These are phyloP conservation scores for Crocodylus rhombifer DNA, from an alignment of 2,797 vertebrate species.

Conservation along the genomic window DNA sequence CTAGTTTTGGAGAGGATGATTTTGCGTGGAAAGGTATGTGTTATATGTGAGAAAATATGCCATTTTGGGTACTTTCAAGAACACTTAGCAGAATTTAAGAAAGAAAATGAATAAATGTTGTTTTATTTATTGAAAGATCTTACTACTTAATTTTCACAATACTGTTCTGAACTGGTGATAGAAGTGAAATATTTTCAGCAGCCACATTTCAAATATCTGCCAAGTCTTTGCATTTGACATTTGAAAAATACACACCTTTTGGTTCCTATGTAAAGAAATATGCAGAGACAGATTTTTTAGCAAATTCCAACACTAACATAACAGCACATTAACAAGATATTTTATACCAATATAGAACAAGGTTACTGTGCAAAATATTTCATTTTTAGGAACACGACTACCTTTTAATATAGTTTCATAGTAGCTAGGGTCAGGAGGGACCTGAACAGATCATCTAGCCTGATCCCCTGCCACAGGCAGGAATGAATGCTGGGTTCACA, in stretches of 20 bases:
- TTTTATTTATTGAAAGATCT: neutral
- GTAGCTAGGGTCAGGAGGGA: too few relatives aligned
- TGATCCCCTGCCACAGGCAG: too few relatives aligned
- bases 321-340: conserved; percentile 58
- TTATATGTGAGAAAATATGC: neutral
- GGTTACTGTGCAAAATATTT: conserved; percentile 37
- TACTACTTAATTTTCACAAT: neutral
- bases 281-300: conserved; percentile 48
- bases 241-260: conserved; percentile 6
- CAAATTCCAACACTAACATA: conserved; percentile 57
- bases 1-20: too few relatives aligned
- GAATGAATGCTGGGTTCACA: too few relatives aligned
- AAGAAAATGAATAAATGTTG: neutral
- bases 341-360: conserved; percentile 19
- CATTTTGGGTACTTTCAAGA: neutral
- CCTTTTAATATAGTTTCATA: neutral
- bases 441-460: too few relatives aligned
- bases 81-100: neutral
- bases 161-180: neutral
- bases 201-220: neutral
- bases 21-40: too few relatives aligned
- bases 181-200: neutral
- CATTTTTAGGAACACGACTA: conserved; percentile 10
- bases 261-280: conserved; percentile 43
- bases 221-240: neutral